Percentiles rank a stretch among this genome's conserved stretches.
Conservation (phyloP, 2,113 vertebrate species). For the Oryzias curvinotus region DNA sequence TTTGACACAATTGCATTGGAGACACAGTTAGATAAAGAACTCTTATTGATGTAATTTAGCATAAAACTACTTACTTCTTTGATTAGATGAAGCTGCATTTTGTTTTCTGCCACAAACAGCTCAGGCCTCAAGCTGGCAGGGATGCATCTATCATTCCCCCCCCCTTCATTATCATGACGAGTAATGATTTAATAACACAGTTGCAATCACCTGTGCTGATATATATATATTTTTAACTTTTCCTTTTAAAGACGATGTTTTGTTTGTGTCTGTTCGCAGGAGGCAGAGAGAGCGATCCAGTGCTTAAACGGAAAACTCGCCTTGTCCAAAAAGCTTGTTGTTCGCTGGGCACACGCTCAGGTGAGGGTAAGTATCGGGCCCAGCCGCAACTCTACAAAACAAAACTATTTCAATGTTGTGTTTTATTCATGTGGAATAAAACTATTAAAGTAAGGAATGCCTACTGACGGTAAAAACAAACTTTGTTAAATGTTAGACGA, state of each 20-base stretch:
- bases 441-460: too few species aligned
- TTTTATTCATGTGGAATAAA: too few species aligned
- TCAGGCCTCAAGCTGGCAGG: conserved; percentile 21
- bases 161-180: conserved; percentile 31
- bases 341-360: conserved; percentile 96
- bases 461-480: too few species aligned
- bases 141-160: conserved; percentile 39
- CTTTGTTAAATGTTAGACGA: too few species aligned
- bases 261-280: conserved; percentile 72
- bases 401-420: background rate
- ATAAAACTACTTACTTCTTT: conserved; percentile 43
- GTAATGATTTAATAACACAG: conserved; percentile 60
- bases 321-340: conserved; percentile 95
- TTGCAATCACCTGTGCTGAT: conserved; percentile 45
- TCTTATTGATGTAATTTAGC: conserved; percentile 55
- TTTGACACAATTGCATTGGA: conserved; percentile 28
- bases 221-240: background rate
- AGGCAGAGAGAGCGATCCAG: conserved; percentile 95
- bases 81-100: conserved; percentile 44
- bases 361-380: conserved; percentile 85
- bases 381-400: background rate
- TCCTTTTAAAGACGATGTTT: conserved; percentile 34
- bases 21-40: conserved; percentile 36
- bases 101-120: conserved; percentile 1
- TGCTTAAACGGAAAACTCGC: conserved; percentile 97